phyloP scores from a whole-genome alignment of 2,888 invertebrate species.

The Rhagonycha fulva region DNA sequence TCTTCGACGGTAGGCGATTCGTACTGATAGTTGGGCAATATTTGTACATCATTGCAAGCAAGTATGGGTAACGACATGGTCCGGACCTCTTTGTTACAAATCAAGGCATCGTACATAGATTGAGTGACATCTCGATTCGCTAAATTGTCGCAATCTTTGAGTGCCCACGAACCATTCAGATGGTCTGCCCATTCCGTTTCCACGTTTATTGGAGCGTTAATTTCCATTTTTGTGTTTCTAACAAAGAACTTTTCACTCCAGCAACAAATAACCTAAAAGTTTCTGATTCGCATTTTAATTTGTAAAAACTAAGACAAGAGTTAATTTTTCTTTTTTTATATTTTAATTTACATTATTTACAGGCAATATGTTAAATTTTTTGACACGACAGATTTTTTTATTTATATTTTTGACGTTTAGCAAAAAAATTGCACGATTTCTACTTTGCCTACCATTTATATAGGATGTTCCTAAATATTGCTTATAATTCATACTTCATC shows the following conservation, averaged over 20 bases:
- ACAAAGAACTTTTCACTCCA: background rate
- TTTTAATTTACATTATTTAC: background rate
- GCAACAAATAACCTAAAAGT: background rate
- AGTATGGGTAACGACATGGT: slow-evolving; percentile 46
- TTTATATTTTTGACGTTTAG: background rate
- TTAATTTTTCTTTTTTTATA: background rate
- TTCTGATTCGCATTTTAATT: background rate
- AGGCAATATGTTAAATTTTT: background rate
- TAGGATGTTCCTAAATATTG: background rate
- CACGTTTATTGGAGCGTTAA: slow-evolving; percentile 19
- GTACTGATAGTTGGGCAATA: slow-evolving; percentile 60
- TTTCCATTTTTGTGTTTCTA: slow-evolving; percentile 4
- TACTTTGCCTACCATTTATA: background rate
- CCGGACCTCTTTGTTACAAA: slow-evolving; percentile 59
- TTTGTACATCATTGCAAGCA: slow-evolving; percentile 50
- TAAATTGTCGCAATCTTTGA: slow-evolving; percentile 61
- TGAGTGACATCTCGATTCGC: slow-evolving; percentile 59
- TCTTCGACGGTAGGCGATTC: slow-evolving; percentile 56
- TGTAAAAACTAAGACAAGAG: background rate
- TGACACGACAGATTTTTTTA: background rate
- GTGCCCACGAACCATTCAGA: slow-evolving; percentile 63
- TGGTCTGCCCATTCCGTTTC: slow-evolving; percentile 58
- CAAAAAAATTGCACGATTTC: background rate
- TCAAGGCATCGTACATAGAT: slow-evolving; percentile 59
- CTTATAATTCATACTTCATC: no score